Conservation (phyloP, 2,797 vertebrate species). For the Philypnodon macrostomus region DNA sequence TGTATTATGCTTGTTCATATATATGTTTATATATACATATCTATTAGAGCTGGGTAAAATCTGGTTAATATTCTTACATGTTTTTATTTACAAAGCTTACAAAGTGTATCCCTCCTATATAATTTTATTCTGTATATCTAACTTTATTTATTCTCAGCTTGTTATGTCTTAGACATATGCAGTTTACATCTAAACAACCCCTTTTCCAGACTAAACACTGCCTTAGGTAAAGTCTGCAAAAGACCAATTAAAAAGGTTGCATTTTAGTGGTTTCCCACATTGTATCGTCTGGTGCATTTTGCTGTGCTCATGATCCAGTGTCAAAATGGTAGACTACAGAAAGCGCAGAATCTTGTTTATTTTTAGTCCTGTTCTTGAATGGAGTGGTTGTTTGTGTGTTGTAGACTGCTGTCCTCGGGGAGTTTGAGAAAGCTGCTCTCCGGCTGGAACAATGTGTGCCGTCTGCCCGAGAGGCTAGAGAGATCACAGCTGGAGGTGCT, state of each 20-base stretch:
- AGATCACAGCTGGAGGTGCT: constrained; percentile 86
- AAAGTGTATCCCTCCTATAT: too few species aligned
- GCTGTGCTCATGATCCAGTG: background rate
- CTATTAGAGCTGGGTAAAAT: too few species aligned
- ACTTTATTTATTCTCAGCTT: too few species aligned
- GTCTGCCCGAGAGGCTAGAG: constrained; percentile 85
- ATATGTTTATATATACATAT: too few species aligned
- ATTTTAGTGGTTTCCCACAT: background rate
- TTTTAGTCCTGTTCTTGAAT: constrained; percentile 13
- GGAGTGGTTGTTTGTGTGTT: constrained; percentile 28
- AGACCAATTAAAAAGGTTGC: constrained; percentile 1
- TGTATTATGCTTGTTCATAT: too few species aligned
- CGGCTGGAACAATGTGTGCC: constrained; percentile 84
- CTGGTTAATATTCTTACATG: too few species aligned
- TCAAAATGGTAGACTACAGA: constrained; percentile 1
- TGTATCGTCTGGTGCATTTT: constrained; percentile 5
- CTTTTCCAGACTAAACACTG: background rate
- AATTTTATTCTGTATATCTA: too few species aligned
- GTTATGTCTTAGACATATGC: too few species aligned
- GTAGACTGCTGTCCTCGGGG: constrained; percentile 85
- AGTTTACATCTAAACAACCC: constrained; percentile 5
- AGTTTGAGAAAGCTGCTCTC: constrained; percentile 88
- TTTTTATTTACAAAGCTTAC: too few species aligned
- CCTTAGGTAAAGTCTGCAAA: too few species aligned
- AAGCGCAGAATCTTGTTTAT: constrained; percentile 12